Conservation (phyloP, 2,113 vertebrate genomes). For the Syrrhaptes paradoxus region DNA sequence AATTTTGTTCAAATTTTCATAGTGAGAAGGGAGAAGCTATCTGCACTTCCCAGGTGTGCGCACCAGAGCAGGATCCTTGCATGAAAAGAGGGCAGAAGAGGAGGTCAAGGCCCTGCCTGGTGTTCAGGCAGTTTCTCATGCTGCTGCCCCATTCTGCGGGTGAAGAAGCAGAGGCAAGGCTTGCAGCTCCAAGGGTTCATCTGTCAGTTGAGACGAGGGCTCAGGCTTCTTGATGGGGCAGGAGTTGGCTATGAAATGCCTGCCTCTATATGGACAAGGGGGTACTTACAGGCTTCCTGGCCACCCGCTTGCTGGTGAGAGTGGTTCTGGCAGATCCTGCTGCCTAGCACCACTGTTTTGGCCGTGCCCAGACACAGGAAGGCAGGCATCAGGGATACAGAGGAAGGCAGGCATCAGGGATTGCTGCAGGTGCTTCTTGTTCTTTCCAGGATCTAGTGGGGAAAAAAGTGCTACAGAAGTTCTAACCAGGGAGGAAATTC, state of each 20-base stretch:
- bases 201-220: neutral
- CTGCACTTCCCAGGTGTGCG: neutral
- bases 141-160: neutral
- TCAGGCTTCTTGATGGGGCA: neutral
- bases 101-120: neutral
- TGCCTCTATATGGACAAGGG: neutral
- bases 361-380: neutral
- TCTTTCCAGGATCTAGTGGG: neutral
- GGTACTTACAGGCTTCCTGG: neutral
- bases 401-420: neutral
- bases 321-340: neutral
- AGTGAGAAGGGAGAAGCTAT: neutral
- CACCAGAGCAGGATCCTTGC: neutral
- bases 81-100: neutral
- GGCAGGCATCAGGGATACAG: neutral
- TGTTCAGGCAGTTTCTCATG: neutral
- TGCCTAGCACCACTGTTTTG: neutral
- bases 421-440: neutral
- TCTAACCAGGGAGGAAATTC: neutral
- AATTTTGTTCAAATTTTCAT: neutral
- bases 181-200: neutral
- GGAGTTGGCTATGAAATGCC: neutral
- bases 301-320: neutral
- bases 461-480: neutral
- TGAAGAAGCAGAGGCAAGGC: neutral